Conservation (phyloP, 2,113 vertebrate species). For the Ctenodactylus gundi region DNA sequence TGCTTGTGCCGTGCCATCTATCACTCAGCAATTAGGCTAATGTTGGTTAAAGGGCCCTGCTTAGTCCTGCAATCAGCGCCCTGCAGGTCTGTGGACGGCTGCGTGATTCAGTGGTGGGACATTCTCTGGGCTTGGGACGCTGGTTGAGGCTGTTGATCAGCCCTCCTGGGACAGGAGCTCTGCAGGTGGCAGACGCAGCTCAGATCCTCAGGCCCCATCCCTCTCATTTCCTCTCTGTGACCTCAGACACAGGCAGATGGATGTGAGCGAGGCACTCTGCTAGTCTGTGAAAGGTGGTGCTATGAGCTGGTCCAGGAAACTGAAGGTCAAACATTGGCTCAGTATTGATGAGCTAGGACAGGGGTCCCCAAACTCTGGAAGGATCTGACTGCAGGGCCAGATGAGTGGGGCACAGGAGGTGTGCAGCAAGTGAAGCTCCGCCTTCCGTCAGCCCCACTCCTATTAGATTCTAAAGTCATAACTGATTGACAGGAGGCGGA, state of each 20-base stretch:
- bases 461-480: too few species aligned
- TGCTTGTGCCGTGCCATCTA: slow-evolving; percentile 80
- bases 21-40: slow-evolving; percentile 87
- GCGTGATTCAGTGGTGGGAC: slow-evolving; percentile 56
- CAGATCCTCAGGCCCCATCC: not conserved
- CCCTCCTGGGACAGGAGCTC: not conserved
- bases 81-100: slow-evolving; percentile 63
- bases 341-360: not conserved
- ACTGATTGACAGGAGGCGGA: too few species aligned
- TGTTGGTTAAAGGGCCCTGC: slow-evolving; percentile 83
- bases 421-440: too few species aligned
- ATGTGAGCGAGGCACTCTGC: not conserved
- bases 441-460: too few species aligned
- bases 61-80: slow-evolving; percentile 83
- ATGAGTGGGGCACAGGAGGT: too few species aligned
- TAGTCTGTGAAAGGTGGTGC: not conserved
- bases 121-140: not conserved
- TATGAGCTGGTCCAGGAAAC: not conserved
- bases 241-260: not conserved
- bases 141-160: not conserved
- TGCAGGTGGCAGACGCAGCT: not conserved
- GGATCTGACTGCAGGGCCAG: too few species aligned
- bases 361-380: too few species aligned
- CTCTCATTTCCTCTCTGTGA: not conserved
- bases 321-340: not conserved